Conservation (phyloP, 2,797 vertebrate species). For the Eulemur albifrons region DNA sequence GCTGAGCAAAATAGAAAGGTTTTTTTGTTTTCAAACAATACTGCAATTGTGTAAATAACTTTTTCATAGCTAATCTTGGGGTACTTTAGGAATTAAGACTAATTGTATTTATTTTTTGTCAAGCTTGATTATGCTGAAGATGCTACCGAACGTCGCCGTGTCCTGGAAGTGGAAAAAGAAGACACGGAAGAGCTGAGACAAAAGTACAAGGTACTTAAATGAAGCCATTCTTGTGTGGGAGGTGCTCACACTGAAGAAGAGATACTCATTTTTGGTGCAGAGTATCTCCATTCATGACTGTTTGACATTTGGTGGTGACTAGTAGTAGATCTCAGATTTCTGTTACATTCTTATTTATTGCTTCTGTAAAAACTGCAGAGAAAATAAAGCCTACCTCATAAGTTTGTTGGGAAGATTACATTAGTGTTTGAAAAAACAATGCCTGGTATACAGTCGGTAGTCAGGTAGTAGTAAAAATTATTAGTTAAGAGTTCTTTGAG, state of each 20-base stretch:
- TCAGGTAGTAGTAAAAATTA: neutral
- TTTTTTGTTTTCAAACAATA: neutral
- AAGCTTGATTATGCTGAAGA: constrained; percentile 98
- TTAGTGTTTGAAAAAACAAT: neutral
- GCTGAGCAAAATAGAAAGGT: neutral
- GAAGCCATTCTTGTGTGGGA: neutral
- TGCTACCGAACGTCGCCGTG: constrained; percentile 96
- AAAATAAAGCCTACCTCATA: neutral
- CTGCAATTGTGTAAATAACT: neutral
- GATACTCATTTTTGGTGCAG: neutral
- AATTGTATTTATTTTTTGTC: constrained; percentile 1
- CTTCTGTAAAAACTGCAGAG: neutral
- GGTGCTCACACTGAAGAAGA: neutral
- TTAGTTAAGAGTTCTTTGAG: constrained; percentile 26
- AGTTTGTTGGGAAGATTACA: neutral
- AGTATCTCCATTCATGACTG: neutral
- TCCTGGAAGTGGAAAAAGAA: constrained; percentile 98
- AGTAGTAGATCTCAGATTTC: neutral
- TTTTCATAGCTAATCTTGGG: constrained; percentile 51
- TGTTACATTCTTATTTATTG: constrained; percentile 25
- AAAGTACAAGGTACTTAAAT: constrained; percentile 94
- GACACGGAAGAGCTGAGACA: constrained; percentile 98
- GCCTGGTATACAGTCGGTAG: neutral
- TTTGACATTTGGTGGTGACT: constrained; percentile 16
- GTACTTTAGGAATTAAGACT: neutral